These are phyloP conservation scores for Morpho deidamia DNA, from an alignment of 2,888 invertebrate species.

Conservation along the genomic window DNA sequence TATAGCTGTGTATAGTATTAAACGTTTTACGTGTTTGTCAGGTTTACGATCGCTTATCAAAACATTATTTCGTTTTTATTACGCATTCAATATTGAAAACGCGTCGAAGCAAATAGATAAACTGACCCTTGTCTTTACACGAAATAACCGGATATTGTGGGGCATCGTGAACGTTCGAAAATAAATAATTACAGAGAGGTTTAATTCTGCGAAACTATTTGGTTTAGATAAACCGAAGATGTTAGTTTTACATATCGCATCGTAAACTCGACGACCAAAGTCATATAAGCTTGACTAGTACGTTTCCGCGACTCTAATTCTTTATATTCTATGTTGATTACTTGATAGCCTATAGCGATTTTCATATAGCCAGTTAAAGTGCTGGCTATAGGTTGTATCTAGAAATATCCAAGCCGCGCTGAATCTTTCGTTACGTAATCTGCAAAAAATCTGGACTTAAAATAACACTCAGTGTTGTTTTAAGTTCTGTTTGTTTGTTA, in stretches of 20 bases:
- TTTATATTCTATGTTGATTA: too few species aligned
- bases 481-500: too few species aligned
- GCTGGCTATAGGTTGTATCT: too few species aligned
- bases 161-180: conserved; percentile 42
- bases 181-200: conserved; percentile 54
- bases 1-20: too few species aligned
- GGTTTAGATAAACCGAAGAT: conserved; percentile 66
- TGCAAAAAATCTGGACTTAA: too few species aligned
- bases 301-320: background rate
- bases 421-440: too few species aligned
- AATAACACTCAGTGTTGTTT: too few species aligned
- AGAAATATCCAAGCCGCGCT: too few species aligned
- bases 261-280: conserved; percentile 57
- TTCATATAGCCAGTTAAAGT: too few species aligned
- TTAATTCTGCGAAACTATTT: conserved; percentile 70
- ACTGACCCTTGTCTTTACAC: conserved; percentile 5
- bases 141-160: conserved; percentile 25
- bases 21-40: too few species aligned
- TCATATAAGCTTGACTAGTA: background rate
- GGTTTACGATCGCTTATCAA: background rate
- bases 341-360: too few species aligned
- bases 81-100: background rate
- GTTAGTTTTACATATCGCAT: conserved; percentile 66
- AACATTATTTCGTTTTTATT: background rate
- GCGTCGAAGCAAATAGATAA: conserved; percentile 1